phyloP scores from a whole-genome alignment of 2,888 invertebrate species.

The Molorchus minor region DNA sequence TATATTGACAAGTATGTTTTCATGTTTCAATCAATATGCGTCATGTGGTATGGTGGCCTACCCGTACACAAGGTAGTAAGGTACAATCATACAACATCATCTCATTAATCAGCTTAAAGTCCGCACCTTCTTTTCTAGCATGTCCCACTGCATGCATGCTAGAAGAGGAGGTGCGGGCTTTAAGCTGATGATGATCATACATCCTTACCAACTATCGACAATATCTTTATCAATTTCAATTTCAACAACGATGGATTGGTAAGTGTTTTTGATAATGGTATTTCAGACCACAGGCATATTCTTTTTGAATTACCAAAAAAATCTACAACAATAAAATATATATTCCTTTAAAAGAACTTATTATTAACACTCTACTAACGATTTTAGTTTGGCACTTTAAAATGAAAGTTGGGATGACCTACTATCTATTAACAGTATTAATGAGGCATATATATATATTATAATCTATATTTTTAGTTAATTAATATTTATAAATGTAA shows the following conservation, averaged over 20 bases:
- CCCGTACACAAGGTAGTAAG: not conserved
- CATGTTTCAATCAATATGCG: not conserved
- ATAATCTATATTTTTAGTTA: not conserved
- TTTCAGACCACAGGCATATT: constrained; percentile 8
- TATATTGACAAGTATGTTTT: no score
- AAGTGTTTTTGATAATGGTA: not conserved
- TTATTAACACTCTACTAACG: not conserved
- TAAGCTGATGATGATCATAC: no score
- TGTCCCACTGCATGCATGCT: no score
- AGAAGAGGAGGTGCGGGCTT: no score
- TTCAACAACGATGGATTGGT: not conserved
- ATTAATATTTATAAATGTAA: no score
- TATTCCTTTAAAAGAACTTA: not conserved
- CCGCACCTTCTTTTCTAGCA: no score
- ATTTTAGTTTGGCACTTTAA: not conserved
- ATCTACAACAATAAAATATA: not conserved
- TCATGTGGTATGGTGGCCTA: not conserved
- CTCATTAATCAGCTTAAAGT: no score
- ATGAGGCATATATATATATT: not conserved
- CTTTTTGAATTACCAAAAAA: no score
- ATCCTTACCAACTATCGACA: constrained; percentile 13
- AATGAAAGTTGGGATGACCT: not conserved
- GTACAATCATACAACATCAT: no score
- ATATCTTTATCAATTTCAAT: constrained; percentile 9
- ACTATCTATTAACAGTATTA: not conserved